phyloP scores from a whole-genome alignment of 2,888 invertebrate species.

The Quadriops clusia region DNA sequence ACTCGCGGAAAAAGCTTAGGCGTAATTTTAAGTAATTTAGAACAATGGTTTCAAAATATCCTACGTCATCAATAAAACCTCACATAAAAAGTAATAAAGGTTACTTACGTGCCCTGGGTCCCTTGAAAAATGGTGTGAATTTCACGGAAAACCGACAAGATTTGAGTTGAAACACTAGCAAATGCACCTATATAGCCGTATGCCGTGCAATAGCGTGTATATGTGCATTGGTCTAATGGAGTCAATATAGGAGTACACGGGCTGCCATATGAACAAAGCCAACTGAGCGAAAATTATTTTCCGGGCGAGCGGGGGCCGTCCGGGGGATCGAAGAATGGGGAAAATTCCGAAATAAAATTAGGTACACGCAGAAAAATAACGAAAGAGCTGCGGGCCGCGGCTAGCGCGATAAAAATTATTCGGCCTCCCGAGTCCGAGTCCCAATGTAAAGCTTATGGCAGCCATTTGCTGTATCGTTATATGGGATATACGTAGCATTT shows the following conservation, averaged over 20 bases:
- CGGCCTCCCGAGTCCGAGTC: conserved; percentile 19
- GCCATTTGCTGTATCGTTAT: conserved; percentile 41
- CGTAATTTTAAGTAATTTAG: conserved; percentile 26
- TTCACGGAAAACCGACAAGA: conserved; percentile 20
- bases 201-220: conserved; percentile 17
- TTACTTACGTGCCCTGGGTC: conserved; percentile 6
- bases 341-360: conserved; percentile 29
- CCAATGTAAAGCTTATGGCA: conserved; percentile 43
- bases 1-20: conserved; percentile 17
- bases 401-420: conserved; percentile 20
- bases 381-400: conserved; percentile 9
- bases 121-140: conserved; percentile 14
- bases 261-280: conserved; percentile 38
- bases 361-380: conserved; percentile 23
- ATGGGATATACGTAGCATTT: conserved; percentile 32
- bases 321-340: conserved; percentile 16
- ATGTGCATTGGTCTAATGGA: conserved; percentile 38
- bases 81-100: conserved; percentile 19
- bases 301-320: conserved; percentile 7
- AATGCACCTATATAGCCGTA: conserved; percentile 25
- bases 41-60: conserved; percentile 28
- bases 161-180: conserved; percentile 19
- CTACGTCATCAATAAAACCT: conserved; percentile 37
- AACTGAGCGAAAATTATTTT: conserved; percentile 20
- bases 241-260: conserved; percentile 34